Conservation (phyloP, 1,140 invertebrate species). For the Leptinotarsa lineolata region DNA sequence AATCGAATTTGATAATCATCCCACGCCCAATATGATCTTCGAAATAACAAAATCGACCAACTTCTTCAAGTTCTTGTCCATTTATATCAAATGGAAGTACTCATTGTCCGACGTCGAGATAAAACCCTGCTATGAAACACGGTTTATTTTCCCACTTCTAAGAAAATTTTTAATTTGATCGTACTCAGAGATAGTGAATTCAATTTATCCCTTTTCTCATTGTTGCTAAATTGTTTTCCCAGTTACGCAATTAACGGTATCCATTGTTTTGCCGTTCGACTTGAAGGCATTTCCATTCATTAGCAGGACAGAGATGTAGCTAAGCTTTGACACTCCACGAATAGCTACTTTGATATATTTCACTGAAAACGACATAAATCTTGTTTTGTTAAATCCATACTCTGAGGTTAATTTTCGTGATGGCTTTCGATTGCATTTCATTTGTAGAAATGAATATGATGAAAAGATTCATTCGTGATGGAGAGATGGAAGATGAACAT, state of each 20-base stretch:
- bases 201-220: not conserved
- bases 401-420: no score
- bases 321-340: not conserved
- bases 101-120: not conserved
- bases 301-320: conserved; percentile 7
- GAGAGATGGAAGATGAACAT: no score
- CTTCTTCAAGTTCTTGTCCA: not conserved
- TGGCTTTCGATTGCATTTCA: no score
- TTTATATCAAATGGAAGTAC: not conserved
- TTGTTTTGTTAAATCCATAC: no score
- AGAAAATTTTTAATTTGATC: not conserved
- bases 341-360: not conserved
- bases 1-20: no score
- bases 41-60: not conserved
- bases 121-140: not conserved
- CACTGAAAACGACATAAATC: not conserved
- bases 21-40: not conserved
- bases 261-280: conserved; percentile 1
- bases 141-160: not conserved
- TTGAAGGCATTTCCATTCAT: not conserved
- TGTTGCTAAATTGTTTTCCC: conserved; percentile 5
- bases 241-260: not conserved
- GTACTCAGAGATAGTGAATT: not conserved
- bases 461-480: no score
- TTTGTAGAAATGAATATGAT: no score